Evolutionary conservation across 2,113 vertebrate genomes (phyloP), one percentile per base, ranked within the genome.

Genomic region (Rynchops niger): DNA sequence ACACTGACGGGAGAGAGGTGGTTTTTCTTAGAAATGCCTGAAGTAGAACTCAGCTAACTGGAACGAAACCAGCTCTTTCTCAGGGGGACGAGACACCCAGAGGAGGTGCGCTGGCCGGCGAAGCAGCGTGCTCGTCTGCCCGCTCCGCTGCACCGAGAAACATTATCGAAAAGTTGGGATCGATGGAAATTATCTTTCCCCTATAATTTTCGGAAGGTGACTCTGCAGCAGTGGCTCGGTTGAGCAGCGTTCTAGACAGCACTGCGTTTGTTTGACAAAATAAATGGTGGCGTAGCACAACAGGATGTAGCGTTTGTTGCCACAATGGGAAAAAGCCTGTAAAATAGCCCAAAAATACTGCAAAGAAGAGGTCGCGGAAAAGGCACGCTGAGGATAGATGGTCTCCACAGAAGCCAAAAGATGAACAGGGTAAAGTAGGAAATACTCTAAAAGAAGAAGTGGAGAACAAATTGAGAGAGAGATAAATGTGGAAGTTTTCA

Each of bases 71-170:
- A 26, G 47, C 14, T 16, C 0, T 81, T 63, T 74, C 19, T 34
- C 15, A 34, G 61, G 42, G 56, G n/a, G 40, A 17, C 1, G 2
- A 32, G 43, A 12, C 26, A 5, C 7, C 8, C 7, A 0, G 4
- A 9, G 7, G 38, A 59, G 38, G 17, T 12, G 3, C 5, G 2
- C 30, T 16, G 27, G 66, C 38, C 58, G 6, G 32, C 6, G 70
- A 6, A 65, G 34, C 2, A 7, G 45, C 6, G 1, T 20, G 5
- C 17, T 38, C 36, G 0, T 43, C 53, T 8, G 26, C 43, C 7
- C 6, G 34, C 70, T 6, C 80, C 32, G 45, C 72, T 27, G 59
- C n/a, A 2, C 59, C 16, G 67, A 29, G 67, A 14, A 62, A 29
- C 29, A 1, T 26, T 8, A 34, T 38, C 38, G 34, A 38, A 21